phyloP scores from a whole-genome alignment of 1,140 invertebrate species.

The Teleopsis dalmanni region DNA sequence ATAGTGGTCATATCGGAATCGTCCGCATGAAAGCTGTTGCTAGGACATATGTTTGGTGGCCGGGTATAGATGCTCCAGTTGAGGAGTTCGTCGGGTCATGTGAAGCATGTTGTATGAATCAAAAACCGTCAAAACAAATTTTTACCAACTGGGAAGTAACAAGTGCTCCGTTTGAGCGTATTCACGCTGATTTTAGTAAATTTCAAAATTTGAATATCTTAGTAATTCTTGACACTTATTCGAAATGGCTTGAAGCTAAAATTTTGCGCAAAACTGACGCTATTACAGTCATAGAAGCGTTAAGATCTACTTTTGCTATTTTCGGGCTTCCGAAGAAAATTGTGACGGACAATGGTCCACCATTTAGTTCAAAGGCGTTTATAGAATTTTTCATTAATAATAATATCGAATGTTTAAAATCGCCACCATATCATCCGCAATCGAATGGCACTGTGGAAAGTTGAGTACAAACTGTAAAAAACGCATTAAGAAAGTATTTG shows the following conservation, averaged over 20 bases:
- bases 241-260: constrained; percentile 1
- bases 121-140: background rate
- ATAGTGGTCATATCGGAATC: background rate
- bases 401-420: constrained; percentile 1
- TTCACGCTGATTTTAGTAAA: constrained; percentile 3
- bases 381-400: constrained; percentile 3
- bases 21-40: background rate
- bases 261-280: constrained; percentile 4
- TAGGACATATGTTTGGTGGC: constrained; percentile 3
- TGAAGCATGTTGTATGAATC: background rate
- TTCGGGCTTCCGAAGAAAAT: constrained; percentile 5
- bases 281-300: background rate
- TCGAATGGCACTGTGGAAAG: constrained; percentile 9
- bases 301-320: background rate
- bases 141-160: background rate
- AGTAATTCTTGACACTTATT: background rate
- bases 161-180: constrained; percentile 1
- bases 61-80: background rate
- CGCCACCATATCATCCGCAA: constrained; percentile 1
- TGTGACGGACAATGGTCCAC: constrained; percentile 8
- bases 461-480: constrained; percentile 7
- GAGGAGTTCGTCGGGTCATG: background rate
- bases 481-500: constrained; percentile 3
- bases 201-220: background rate
- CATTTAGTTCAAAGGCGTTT: constrained; percentile 8